Evolutionary conservation across 1,140 invertebrate genomes (phyloP).

Genomic region (Saccostrea cuccullata): DNA sequence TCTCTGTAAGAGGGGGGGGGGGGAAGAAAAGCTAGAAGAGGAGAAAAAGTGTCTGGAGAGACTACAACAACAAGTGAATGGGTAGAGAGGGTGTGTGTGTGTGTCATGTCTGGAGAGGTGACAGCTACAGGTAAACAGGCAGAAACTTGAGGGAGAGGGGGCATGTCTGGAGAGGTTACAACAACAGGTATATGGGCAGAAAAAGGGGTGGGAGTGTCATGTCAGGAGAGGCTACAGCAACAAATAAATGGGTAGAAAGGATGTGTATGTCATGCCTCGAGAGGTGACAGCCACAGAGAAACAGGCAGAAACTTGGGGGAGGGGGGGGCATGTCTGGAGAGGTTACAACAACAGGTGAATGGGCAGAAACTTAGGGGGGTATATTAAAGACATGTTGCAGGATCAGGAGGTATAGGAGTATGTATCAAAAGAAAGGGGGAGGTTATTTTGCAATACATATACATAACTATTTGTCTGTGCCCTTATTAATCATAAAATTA

Average conservation of each 20-base stretch:
- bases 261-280: no score
- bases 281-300: no score
- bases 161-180: conserved; percentile 61
- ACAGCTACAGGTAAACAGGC: conserved; percentile 59
- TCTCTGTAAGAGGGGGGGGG: conserved; percentile 37
- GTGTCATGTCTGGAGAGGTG: conserved; percentile 61
- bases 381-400: no score
- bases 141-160: neutral
- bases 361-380: neutral
- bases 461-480: no score
- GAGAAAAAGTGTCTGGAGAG: conserved; percentile 58
- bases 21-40: no score
- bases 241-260: conserved; percentile 55
- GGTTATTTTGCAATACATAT: no score
- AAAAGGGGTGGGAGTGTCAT: no score
- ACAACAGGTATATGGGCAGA: conserved; percentile 57
- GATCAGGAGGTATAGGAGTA: no score
- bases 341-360: conserved; percentile 63
- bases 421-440: no score
- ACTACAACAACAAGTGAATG: conserved; percentile 62
- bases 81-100: neutral
- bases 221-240: conserved; percentile 61
- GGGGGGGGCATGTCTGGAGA: conserved; percentile 57
- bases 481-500: no score
- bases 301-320: no score